Conservation (phyloP, 2,113 vertebrate genomes). For the Cheilinus undulatus region DNA sequence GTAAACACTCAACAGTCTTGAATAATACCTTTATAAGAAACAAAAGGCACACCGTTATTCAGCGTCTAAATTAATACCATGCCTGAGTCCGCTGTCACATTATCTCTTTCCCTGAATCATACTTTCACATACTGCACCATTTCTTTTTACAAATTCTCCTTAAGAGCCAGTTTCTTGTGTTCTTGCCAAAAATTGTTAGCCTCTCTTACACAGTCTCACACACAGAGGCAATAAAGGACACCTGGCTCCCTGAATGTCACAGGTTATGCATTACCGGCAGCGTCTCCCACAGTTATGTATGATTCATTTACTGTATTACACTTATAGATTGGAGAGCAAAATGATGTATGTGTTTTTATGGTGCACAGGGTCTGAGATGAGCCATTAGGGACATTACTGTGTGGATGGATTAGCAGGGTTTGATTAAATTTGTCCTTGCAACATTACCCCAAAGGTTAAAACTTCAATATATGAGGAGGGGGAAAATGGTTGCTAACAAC, state of each 20-base stretch:
- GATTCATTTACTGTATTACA: constrained; percentile 45
- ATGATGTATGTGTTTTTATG: constrained; percentile 26
- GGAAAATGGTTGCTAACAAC: neutral
- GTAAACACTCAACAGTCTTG: neutral
- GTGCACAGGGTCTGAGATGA: constrained; percentile 3
- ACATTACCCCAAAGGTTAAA: constrained; percentile 25
- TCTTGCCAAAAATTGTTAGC: constrained; percentile 15
- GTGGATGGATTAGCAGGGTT: constrained; percentile 32
- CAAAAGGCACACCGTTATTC: neutral
- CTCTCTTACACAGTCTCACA: constrained; percentile 9
- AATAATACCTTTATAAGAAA: neutral
- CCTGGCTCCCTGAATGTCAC: constrained; percentile 24
- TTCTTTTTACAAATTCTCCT: constrained; percentile 20
- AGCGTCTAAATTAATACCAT: constrained; percentile 3
- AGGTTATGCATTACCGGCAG: constrained; percentile 18
- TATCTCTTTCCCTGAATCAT: neutral
- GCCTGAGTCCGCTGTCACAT: constrained; percentile 14
- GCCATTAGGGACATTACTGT: constrained; percentile 18
- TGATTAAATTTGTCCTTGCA: constrained; percentile 44
- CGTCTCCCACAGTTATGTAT: constrained; percentile 30
- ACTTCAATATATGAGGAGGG: neutral
- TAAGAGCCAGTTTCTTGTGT: neutral
- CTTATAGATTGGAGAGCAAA: constrained; percentile 24
- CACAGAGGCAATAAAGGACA: constrained; percentile 21
- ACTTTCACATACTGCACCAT: neutral